Evolutionary conservation across 2,888 invertebrate species (phyloP).

Genomic region (Eugnorisma glareosa): DNA sequence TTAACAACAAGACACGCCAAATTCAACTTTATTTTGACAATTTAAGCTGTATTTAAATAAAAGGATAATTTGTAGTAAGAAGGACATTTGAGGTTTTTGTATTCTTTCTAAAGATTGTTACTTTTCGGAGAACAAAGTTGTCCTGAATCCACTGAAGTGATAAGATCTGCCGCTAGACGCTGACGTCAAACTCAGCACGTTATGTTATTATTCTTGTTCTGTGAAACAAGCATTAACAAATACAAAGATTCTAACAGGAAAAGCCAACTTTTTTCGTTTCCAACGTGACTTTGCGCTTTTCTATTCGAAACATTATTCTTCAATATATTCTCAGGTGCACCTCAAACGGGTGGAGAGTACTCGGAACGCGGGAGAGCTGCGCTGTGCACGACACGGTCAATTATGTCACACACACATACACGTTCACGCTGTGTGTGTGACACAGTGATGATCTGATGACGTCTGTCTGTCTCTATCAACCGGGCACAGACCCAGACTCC

Average conservation of each 20-base stretch:
- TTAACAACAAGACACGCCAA: slow-evolving; percentile 2
- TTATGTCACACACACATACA: background rate
- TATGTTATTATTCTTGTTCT: background rate
- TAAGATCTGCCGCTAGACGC: background rate
- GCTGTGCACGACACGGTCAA: background rate
- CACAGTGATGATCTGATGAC: background rate
- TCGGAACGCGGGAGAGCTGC: background rate
- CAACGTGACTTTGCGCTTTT: background rate
- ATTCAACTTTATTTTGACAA: background rate
- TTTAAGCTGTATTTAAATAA: slow-evolving; percentile 14
- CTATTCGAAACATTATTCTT: background rate
- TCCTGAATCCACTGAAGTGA: background rate
- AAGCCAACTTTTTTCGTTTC: background rate
- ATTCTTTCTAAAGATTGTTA: slow-evolving; percentile 4
- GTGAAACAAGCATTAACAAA: background rate
- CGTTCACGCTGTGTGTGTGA: background rate
- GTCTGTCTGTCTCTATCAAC: background rate
- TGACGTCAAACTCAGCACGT: background rate
- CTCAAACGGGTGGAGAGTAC: slow-evolving; percentile 5
- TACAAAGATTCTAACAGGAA: too few relatives aligned
- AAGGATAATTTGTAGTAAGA: slow-evolving; percentile 32
- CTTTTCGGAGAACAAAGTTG: background rate
- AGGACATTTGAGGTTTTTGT: background rate
- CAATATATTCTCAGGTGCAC: background rate
- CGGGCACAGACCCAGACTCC: too few relatives aligned